Conservation (phyloP, 2,888 invertebrate genomes). For the Philonicus albiceps region DNA sequence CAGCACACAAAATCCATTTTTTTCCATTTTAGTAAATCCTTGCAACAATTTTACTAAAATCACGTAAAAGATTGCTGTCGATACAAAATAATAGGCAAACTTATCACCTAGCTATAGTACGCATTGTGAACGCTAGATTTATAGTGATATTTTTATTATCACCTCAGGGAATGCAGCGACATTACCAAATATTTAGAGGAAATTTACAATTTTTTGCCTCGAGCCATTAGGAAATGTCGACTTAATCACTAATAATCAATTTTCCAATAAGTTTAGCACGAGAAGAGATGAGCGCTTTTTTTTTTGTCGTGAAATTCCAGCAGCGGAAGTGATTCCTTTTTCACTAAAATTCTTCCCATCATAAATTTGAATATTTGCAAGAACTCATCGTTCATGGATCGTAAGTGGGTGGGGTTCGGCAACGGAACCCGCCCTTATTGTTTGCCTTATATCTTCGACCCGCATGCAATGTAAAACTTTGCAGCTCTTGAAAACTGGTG, state of each 20-base stretch:
- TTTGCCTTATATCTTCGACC: constrained; percentile 35
- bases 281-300: neutral
- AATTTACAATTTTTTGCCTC: neutral
- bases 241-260: neutral
- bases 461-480: constrained; percentile 31
- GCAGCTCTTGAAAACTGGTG: neutral
- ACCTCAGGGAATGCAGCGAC: neutral
- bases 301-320: constrained; percentile 19
- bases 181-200: neutral
- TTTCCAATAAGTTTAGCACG: neutral
- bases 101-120: too few relatives aligned
- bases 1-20: too few relatives aligned
- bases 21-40: too few relatives aligned
- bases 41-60: too few relatives aligned
- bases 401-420: neutral
- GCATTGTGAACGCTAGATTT: neutral
- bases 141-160: neutral
- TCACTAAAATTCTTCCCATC: constrained; percentile 18
- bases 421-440: neutral
- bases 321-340: constrained; percentile 11
- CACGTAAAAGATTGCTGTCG: too few relatives aligned
- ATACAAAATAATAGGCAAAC: too few relatives aligned
- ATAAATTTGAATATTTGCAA: constrained; percentile 28
- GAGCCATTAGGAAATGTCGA: neutral
- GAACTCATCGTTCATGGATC: neutral